phyloP scores from a whole-genome alignment of 2,113 vertebrate genomes.

The Anolis carolinensis region DNA sequence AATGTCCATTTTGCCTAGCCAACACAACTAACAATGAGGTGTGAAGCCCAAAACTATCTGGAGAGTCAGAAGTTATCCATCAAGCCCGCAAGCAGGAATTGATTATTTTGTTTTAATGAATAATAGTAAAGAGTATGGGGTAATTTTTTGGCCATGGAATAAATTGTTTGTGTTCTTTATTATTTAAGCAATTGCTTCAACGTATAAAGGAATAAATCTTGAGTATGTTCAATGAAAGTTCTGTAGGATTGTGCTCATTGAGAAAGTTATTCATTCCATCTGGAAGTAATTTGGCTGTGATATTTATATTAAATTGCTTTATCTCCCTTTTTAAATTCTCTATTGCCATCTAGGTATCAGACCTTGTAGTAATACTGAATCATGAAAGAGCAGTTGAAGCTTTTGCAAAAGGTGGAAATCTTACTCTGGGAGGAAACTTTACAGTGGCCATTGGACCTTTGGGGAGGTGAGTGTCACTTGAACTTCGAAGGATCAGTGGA shows the following conservation, averaged over 20 bases:
- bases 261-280: background rate
- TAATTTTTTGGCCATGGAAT: background rate
- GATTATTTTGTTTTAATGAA: background rate
- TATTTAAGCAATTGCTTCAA: background rate
- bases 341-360: slow-evolving; percentile 83
- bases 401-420: slow-evolving; percentile 94
- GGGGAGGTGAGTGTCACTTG: slow-evolving; percentile 76
- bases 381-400: slow-evolving; percentile 93
- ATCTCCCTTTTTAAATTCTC: background rate
- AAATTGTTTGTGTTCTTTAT: background rate
- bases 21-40: too few relatives aligned
- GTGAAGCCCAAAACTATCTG: too few relatives aligned
- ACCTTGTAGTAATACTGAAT: slow-evolving; percentile 96
- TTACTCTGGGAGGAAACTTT: slow-evolving; percentile 94
- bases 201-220: background rate
- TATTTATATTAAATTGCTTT: background rate
- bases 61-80: background rate
- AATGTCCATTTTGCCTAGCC: too few relatives aligned
- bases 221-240: background rate
- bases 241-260: background rate
- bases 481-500: too few relatives aligned
- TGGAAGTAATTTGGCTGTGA: background rate
- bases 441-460: slow-evolving; percentile 94
- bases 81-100: background rate
- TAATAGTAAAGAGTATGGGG: background rate